These are phyloP conservation scores for Eutolmus rufibarbis DNA, from an alignment of 2,888 invertebrate species.

Conservation along the genomic window DNA sequence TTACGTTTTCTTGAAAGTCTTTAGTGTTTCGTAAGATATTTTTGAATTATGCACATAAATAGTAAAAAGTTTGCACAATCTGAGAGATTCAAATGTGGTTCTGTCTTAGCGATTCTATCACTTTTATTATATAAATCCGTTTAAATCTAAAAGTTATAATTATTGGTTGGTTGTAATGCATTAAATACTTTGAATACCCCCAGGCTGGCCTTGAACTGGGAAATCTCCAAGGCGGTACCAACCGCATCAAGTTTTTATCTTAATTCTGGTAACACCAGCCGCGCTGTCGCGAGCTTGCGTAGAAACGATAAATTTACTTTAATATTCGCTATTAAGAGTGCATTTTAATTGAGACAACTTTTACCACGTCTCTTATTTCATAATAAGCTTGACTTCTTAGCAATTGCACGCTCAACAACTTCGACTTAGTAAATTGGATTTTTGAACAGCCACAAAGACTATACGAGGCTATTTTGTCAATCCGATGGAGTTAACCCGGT, in stretches of 20 bases:
- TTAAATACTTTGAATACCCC: not conserved
- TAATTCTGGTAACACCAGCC: not conserved
- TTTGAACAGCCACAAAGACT: not conserved
- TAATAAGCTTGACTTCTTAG: not conserved
- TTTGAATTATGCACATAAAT: too few species aligned
- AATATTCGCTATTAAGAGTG: not conserved
- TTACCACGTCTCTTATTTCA: not conserved
- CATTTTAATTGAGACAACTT: not conserved
- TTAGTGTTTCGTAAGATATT: too few species aligned
- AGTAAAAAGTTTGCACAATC: not conserved
- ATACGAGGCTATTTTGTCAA: not conserved
- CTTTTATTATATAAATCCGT: not conserved
- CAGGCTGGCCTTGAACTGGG: not conserved
- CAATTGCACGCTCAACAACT: not conserved
- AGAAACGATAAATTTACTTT: not conserved
- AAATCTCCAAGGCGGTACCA: not conserved
- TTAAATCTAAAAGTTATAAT: not conserved
- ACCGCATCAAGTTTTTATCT: not conserved
- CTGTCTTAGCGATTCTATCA: too few species aligned
- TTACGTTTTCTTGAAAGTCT: too few species aligned
- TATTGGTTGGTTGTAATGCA: not conserved
- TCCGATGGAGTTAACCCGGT: not conserved
- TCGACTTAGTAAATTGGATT: not conserved
- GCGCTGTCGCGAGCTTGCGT: not conserved
- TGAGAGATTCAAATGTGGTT: not conserved